Evolutionary conservation across 2,113 vertebrate genomes (phyloP).

Genomic region (Vicugna pacos): DNA sequence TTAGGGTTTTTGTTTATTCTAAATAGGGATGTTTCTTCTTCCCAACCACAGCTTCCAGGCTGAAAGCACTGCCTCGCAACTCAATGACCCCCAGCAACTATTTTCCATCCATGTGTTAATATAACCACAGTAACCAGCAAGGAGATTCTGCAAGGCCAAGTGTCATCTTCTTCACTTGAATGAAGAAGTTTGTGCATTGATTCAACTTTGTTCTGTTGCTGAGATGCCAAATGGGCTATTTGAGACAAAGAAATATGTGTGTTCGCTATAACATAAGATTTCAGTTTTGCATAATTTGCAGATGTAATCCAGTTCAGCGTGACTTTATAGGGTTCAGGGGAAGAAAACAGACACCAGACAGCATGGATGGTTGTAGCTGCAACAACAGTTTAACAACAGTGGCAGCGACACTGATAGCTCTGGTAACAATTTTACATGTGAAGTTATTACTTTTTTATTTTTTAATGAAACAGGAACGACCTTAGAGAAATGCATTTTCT

Average conservation of each 20-base stretch:
- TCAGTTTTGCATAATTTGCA: neutral
- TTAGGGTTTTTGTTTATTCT: neutral
- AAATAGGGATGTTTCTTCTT: neutral
- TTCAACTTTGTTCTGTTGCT: neutral
- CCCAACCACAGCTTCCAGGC: neutral
- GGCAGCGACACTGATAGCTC: neutral
- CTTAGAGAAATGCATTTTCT: constrained; percentile 44
- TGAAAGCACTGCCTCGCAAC: neutral
- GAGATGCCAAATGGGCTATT: neutral
- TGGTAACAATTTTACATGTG: neutral
- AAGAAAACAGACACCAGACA: neutral
- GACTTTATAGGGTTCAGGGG: constrained; percentile 57
- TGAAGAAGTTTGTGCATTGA: neutral
- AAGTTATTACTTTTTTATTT: constrained; percentile 37
- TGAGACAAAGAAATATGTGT: neutral
- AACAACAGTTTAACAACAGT: neutral
- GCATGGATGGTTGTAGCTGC: neutral
- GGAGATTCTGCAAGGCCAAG: neutral
- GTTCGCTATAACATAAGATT: neutral
- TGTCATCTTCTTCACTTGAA: neutral
- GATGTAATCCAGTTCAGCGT: neutral
- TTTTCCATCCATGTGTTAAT: neutral
- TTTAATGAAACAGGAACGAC: constrained; percentile 54
- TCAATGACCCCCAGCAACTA: neutral
- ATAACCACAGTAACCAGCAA: neutral